Conservation (phyloP, 2,888 invertebrate species). For the Machimus atricapillus region DNA sequence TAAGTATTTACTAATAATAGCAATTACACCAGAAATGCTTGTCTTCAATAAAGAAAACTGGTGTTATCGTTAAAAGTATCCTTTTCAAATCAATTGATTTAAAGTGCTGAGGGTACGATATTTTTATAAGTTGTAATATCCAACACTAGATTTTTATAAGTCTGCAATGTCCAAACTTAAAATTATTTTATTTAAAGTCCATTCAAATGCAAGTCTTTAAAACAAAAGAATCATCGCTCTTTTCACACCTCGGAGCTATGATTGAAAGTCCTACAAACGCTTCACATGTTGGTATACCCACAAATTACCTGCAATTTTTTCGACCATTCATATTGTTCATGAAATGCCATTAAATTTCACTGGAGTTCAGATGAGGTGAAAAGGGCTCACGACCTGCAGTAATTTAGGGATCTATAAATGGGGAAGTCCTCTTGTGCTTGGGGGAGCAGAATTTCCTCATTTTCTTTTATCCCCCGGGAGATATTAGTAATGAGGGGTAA, state of each 20-base stretch:
- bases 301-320: background rate
- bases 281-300: background rate
- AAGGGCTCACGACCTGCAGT: background rate
- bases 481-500: constrained; percentile 3
- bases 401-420: background rate
- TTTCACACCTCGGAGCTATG: background rate
- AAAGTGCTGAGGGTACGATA: too few relatives aligned
- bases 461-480: background rate
- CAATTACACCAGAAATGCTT: too few relatives aligned
- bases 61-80: too few relatives aligned
- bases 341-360: background rate
- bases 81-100: too few relatives aligned
- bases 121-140: too few relatives aligned
- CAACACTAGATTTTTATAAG: too few relatives aligned
- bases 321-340: background rate
- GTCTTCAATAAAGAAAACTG: too few relatives aligned
- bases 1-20: too few relatives aligned
- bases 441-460: background rate
- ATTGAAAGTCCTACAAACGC: background rate
- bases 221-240: background rate
- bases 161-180: too few relatives aligned
- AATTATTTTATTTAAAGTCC: too few relatives aligned
- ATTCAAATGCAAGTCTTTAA: background rate
- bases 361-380: background rate
- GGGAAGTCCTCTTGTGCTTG: background rate